Evolutionary conservation across 2,113 vertebrate genomes (phyloP), one percentile per base, ranked within the genome.

Genomic region (Rallus limicola): DNA sequence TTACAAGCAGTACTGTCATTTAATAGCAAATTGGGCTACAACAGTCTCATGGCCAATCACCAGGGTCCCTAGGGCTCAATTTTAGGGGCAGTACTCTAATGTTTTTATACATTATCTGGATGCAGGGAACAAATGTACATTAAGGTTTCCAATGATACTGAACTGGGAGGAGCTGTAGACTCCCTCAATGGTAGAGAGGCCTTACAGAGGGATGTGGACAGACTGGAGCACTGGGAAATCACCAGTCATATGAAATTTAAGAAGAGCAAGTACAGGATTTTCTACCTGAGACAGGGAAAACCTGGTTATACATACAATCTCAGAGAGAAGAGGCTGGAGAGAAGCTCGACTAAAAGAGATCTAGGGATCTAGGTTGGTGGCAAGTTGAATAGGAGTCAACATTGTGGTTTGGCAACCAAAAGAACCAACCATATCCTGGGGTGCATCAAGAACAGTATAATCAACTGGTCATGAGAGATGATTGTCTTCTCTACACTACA

Each of bases 111-210:
- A 38, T n/a, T 1, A 46, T 56, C 18, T 56, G 23, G n/a, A 71
- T 3, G 5, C 28, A 46, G 26, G 58, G 63, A 53, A 48, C 18
- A 13, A 56, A 56, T 25, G 15, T 34, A 24, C 20, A 11, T 11
- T 42, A 65, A 50, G 25, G 21, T n/a, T 56, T 24, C 7, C 5
- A 10, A 46, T 2, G 6, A 29, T 56, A 58, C 10, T 25, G 34
- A 50, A 40, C 9, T 26, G 19, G 10, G 31, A 88, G 50, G 19
- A 80, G 13, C n/a, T 81, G 12, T 29, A 20, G 20, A 34, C 10
- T 64, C 34, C 11, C 16, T 65, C 2, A 0, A 58, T 3, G 4
- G 8, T 11, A 29, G 28, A 33, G 38, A 38, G 11, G 17, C 9
- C 23, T 14, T 31, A 9, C 48, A 48, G 48, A 48, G 46, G 23